A percentile compares a stretch with the other conserved stretches of the same genome.
phyloP scores from a whole-genome alignment of 2,797 vertebrate genomes.

The Ctenosaura bakeri region DNA sequence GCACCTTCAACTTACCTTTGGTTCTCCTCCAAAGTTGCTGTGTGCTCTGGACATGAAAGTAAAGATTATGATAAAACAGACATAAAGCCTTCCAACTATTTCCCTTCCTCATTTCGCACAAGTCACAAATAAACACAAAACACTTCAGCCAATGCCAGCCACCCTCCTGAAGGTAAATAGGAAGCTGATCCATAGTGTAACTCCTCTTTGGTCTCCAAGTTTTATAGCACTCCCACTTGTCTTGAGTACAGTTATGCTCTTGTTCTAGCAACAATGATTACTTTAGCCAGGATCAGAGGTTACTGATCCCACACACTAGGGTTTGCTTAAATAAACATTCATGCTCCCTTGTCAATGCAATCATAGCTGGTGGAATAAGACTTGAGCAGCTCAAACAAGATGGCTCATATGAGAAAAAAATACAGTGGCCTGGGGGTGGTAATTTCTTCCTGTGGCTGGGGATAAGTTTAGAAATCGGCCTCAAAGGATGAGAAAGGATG shows the following conservation, averaged over 20 bases:
- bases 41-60: background rate
- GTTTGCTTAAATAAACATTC: slow-evolving; percentile 39
- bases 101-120: background rate
- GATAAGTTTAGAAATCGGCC: background rate
- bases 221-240: background rate
- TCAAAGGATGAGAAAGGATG: background rate
- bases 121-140: slow-evolving; percentile 2
- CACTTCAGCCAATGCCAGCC: background rate
- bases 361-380: slow-evolving; percentile 3
- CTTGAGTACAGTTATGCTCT: background rate
- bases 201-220: slow-evolving; percentile 3
- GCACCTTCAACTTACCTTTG: background rate
- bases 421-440: background rate
- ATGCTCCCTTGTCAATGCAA: background rate
- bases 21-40: background rate
- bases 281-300: slow-evolving; percentile 4
- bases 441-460: slow-evolving; percentile 14
- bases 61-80: slow-evolving; percentile 21
- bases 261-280: background rate
- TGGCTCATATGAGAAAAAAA: background rate
- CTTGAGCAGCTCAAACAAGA: background rate
- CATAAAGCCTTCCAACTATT: background rate
- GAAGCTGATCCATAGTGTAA: slow-evolving; percentile 24
- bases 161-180: slow-evolving; percentile 31
- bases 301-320: slow-evolving; percentile 11